phyloP scores from a whole-genome alignment of 2,888 invertebrate genomes.

The Polietes domitor region DNA sequence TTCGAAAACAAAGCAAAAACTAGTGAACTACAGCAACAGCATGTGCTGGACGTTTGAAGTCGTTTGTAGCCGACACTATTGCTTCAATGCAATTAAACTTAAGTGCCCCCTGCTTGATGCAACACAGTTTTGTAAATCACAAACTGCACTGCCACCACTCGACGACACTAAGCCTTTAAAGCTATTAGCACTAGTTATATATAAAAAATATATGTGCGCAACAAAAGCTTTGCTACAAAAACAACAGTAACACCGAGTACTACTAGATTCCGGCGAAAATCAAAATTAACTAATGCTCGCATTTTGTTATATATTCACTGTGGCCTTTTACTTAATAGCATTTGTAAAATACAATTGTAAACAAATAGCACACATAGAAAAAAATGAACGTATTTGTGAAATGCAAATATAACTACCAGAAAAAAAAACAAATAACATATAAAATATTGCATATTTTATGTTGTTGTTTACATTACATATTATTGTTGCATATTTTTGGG shows the following conservation, averaged over 20 bases:
- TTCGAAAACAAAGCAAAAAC: neutral
- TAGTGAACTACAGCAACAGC: neutral
- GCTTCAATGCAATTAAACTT: conserved; percentile 58
- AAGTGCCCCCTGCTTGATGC: conserved; percentile 48
- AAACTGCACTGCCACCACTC: neutral
- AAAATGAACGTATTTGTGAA: neutral
- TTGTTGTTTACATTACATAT: neutral
- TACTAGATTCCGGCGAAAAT: neutral
- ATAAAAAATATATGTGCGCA: neutral
- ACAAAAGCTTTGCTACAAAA: neutral
- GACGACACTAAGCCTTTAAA: conserved; percentile 61
- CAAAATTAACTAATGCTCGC: neutral
- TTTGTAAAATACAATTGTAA: conserved; percentile 7
- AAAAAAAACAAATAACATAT: neutral
- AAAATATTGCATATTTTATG: neutral
- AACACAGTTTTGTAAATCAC: neutral
- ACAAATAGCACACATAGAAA: neutral
- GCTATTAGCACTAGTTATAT: conserved; percentile 35
- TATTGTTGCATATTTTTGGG: conserved; percentile 6
- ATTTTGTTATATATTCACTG: neutral
- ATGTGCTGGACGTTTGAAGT: conserved; percentile 13
- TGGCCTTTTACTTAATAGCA: conserved; percentile 17
- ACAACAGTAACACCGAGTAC: neutral
- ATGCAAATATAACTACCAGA: neutral
- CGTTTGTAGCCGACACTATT: conserved; percentile 48